Percentiles rank a stretch among this genome's conserved stretches.
Evolutionary conservation across 1,140 invertebrate species (phyloP).

Genomic region (Drosophila mojavensis): DNA sequence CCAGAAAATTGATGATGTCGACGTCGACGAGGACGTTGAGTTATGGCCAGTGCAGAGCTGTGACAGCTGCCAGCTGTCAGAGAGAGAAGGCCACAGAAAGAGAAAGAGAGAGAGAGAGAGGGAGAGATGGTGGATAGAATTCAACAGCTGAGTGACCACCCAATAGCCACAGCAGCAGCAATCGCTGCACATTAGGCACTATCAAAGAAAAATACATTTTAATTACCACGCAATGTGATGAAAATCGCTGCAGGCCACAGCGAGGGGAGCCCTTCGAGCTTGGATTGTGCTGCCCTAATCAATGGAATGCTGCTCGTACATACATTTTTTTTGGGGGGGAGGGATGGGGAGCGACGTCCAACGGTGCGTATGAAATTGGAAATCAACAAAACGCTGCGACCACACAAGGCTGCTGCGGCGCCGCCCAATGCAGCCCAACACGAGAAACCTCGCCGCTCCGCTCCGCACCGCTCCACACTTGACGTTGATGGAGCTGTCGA

Average conservation of each 20-base stretch:
- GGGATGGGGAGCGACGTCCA: slow-evolving; percentile 51
- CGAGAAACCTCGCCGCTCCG: not conserved
- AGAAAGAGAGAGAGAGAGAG: not conserved
- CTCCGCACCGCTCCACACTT: not conserved
- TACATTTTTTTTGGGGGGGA: not conserved
- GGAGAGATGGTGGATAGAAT: not conserved
- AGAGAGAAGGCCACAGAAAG: not conserved
- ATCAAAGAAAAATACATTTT: slow-evolving; percentile 75
- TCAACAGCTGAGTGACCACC: slow-evolving; percentile 51
- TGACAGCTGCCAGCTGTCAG: slow-evolving; percentile 56
- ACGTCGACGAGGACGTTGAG: slow-evolving; percentile 51
- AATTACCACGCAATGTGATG: slow-evolving; percentile 70
- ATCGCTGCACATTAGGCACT: slow-evolving; percentile 35
- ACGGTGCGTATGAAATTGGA: slow-evolving; percentile 81
- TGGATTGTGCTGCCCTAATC: slow-evolving; percentile 59
- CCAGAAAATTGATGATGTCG: slow-evolving; percentile 69
- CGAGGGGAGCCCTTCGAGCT: slow-evolving; percentile 5
- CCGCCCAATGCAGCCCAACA: slow-evolving; percentile 38
- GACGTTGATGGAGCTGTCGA: slow-evolving; percentile 56
- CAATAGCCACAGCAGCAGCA: slow-evolving; percentile 29
- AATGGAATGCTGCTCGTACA: slow-evolving; percentile 56
- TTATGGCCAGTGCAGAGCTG: slow-evolving; percentile 60
- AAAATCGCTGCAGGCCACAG: slow-evolving; percentile 55
- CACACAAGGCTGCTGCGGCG: slow-evolving; percentile 48
- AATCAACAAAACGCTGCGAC: slow-evolving; percentile 52